Evolutionary conservation across 2,113 vertebrate species (phyloP).

Genomic region (Oreocharis arfaki): DNA sequence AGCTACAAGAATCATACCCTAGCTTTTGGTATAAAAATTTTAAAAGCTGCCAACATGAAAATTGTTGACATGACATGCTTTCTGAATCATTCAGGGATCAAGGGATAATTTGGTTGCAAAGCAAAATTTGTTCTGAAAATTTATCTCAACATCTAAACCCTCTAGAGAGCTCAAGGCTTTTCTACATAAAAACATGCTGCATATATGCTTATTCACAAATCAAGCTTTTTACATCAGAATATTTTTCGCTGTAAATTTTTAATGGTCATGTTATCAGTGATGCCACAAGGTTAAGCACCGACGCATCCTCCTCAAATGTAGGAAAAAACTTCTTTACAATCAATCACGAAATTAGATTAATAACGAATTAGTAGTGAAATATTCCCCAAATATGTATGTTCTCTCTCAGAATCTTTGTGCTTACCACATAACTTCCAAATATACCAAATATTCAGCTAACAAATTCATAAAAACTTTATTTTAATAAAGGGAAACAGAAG

Average conservation of each 20-base stretch:
- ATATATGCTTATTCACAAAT: background rate
- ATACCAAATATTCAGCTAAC: background rate
- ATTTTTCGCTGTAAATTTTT: background rate
- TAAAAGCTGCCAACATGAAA: background rate
- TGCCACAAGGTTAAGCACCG: background rate
- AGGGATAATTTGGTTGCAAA: conserved; percentile 28
- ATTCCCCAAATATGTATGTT: background rate
- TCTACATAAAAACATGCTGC: background rate
- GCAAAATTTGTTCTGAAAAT: conserved; percentile 37
- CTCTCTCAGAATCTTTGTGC: background rate
- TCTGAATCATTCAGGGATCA: conserved; percentile 29
- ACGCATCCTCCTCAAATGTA: background rate
- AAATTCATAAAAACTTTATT: background rate
- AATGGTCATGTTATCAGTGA: background rate
- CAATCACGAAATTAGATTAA: background rate
- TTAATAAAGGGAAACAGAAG: background rate
- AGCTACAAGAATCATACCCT: background rate
- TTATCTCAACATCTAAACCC: background rate
- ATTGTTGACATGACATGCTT: background rate
- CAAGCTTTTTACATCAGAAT: background rate
- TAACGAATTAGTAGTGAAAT: background rate
- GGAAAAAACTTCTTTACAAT: background rate
- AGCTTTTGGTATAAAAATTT: background rate
- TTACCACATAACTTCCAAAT: background rate
- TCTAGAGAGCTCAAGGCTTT: background rate